Evolutionary conservation across 2,113 vertebrate species (phyloP), one percentile per base, ranked within the genome.

Genomic region (Eulemur macaco): DNA sequence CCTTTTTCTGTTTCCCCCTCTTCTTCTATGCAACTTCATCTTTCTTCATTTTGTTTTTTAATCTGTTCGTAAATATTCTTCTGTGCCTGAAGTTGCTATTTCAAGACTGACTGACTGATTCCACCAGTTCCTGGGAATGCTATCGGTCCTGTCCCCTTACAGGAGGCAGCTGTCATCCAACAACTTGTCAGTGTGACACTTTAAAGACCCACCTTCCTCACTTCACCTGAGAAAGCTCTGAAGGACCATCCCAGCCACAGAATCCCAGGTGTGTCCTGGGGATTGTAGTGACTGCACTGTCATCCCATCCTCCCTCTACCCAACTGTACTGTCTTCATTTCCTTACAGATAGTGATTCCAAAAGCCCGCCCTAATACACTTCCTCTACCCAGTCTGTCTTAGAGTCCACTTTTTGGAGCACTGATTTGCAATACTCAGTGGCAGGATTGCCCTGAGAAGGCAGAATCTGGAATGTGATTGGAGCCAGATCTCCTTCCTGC

Each of bases 71-170:
- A n/a, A 15, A 25, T n/a, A 2, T 20, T 69, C 21, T 37, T 12
- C 13, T 31, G 1, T 83, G 13, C 37, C 13, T 34, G 14, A 6
- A 6, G 21, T 1, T 11, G 66, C 31, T 52, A 37, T 39, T 81
- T 71, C 29, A 63, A 29, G 5, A 52, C 42, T 14, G 17, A 63
- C 5, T n/a, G 17, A 31, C 23, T 29, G 66, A 54, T 71, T 27
- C 52, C 5, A 25, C 17, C 25, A 63, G 8, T 1, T 2, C 5
- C 14, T 45, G 34, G 3, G 11, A 39, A 17, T 21, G 7, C 3
- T 14, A 8, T 29, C 58, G 47, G 31, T 83, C 52, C 17, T 63
- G 39, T 54, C 63, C 20, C 3, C 8, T 20, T 39, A 27, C 1
- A 3, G 37, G 18, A 45, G 12, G 4, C 4, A 20, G 25, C 31